Evolutionary conservation across 2,113 vertebrate genomes (phyloP).

Genomic region (Microcebus jonahi): DNA sequence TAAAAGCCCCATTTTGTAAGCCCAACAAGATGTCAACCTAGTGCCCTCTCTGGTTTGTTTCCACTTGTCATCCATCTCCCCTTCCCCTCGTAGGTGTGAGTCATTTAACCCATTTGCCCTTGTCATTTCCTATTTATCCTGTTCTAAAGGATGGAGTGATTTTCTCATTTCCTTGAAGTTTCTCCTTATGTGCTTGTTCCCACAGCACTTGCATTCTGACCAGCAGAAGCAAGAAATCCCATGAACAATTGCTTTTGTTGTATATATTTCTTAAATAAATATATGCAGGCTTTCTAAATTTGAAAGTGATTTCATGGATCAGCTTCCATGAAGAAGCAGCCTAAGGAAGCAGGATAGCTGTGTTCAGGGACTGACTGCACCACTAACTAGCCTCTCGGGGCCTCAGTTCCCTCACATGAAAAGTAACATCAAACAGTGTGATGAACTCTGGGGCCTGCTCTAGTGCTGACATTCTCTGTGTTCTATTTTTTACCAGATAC

Average conservation of each 20-base stretch:
- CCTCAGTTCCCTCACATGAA: not conserved
- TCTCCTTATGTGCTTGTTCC: not conserved
- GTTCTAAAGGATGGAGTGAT: not conserved
- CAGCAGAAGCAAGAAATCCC: not conserved
- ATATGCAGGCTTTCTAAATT: not conserved
- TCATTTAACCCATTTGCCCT: not conserved
- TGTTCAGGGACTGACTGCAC: not conserved
- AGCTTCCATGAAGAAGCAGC: not conserved
- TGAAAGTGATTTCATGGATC: not conserved
- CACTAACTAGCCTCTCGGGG: not conserved
- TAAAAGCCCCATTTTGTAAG: conserved; percentile 14
- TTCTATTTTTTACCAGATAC: conserved; percentile 1
- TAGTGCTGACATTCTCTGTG: not conserved
- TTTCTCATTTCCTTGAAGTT: conserved; percentile 25
- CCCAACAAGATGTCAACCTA: not conserved
- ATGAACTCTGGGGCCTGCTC: not conserved
- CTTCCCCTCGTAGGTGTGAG: not conserved
- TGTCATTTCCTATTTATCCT: conserved; percentile 3
- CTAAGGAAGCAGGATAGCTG: not conserved
- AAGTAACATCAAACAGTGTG: not conserved
- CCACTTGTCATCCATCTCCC: not conserved
- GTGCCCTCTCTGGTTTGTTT: not conserved
- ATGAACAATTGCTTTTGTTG: not conserved
- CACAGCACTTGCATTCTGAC: not conserved
- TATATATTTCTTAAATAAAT: conserved; percentile 4